phyloP scores from a whole-genome alignment of 2,888 invertebrate genomes.

The Drosophila fungiperda region DNA sequence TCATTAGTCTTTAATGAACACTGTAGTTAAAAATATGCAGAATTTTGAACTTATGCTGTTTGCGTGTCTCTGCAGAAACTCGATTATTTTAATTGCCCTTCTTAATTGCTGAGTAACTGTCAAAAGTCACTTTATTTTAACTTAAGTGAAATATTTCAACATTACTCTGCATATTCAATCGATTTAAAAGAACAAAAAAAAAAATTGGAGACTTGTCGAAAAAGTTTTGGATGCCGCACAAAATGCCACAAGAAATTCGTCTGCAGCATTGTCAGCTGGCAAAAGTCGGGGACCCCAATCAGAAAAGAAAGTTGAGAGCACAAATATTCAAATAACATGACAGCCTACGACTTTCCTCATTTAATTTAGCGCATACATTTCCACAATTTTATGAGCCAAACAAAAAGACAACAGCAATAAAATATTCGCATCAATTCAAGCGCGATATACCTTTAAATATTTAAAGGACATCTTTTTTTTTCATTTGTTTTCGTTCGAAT shows the following conservation, averaged over 20 bases:
- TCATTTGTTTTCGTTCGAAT: background rate
- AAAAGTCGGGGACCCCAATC: conserved; percentile 39
- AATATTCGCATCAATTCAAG: conserved; percentile 36
- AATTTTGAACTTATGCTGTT: background rate
- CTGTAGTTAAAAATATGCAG: conserved; percentile 9
- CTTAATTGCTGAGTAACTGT: background rate
- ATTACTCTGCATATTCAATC: background rate
- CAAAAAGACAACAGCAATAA: conserved; percentile 31
- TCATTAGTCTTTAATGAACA: conserved; percentile 69
- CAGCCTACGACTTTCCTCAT: conserved; percentile 36
- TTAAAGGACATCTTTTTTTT: conserved; percentile 47
- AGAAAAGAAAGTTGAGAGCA: conserved; percentile 29
- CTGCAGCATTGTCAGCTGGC: conserved; percentile 31
- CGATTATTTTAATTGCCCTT: conserved; percentile 9
- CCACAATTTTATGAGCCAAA: conserved; percentile 23
- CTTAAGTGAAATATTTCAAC: conserved; percentile 3
- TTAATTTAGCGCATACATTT: conserved; percentile 52
- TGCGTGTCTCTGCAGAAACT: background rate
- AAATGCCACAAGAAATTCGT: conserved; percentile 20
- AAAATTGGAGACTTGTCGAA: background rate
- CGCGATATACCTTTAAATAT: conserved; percentile 65
- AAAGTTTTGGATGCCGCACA: conserved; percentile 19
- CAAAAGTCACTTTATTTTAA: background rate
- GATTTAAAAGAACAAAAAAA: background rate
- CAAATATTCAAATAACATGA: conserved; percentile 49